phyloP scores from a whole-genome alignment of 2,888 invertebrate species.

The Griposia aprilina region DNA sequence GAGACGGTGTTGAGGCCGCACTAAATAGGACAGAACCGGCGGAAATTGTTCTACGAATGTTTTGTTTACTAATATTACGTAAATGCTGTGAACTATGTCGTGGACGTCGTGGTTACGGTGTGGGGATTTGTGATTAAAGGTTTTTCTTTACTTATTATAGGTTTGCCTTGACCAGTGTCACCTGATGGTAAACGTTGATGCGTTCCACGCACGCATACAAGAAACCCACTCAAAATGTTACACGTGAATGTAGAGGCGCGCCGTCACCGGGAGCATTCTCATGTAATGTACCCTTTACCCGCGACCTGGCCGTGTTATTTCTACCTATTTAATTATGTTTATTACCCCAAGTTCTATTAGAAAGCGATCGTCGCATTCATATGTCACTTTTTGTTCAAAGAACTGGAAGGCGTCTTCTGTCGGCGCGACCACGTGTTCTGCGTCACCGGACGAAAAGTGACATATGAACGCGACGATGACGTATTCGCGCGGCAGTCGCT shows the following conservation, averaged over 20 bases:
- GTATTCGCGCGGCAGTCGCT: too few relatives aligned
- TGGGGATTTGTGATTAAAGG: constrained; percentile 19
- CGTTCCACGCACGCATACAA: background rate
- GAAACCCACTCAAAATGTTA: background rate
- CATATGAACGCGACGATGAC: too few relatives aligned
- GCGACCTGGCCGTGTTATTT: too few relatives aligned
- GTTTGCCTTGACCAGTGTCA: constrained; percentile 27
- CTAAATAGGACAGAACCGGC: constrained; percentile 63
- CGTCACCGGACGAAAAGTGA: too few relatives aligned
- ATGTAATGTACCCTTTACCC: too few relatives aligned
- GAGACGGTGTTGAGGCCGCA: constrained; percentile 68
- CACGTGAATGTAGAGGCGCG: too few relatives aligned
- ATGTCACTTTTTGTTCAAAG: background rate
- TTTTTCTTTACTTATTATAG: background rate
- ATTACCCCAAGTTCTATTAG: too few relatives aligned
- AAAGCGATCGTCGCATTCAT: background rate
- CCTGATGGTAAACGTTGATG: constrained; percentile 21
- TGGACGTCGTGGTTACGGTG: constrained; percentile 27
- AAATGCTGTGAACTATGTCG: constrained; percentile 44
- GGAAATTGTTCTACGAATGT: constrained; percentile 50
- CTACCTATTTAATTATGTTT: background rate
- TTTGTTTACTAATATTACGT: constrained; percentile 44
- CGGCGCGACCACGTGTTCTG: background rate
- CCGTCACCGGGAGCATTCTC: too few relatives aligned
- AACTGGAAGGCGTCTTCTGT: background rate